Conservation (phyloP, 2,113 vertebrate species). For the Misgurnus mizolepis region DNA sequence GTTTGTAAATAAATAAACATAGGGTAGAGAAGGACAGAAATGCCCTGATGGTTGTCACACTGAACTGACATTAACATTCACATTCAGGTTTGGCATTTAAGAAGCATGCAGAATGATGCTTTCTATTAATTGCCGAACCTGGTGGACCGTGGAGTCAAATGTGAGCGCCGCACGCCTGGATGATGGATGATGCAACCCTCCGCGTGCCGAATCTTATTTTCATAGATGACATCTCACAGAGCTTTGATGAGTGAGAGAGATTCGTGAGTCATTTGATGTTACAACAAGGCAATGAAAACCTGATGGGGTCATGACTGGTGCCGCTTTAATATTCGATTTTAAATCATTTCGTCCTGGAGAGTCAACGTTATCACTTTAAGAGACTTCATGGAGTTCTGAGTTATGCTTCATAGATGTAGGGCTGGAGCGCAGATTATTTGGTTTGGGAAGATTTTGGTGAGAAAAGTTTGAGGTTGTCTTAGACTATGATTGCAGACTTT, state of each 20-base stretch:
- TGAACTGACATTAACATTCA: slow-evolving; percentile 21
- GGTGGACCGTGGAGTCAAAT: slow-evolving; percentile 30
- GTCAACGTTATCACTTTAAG: background rate
- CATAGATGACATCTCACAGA: background rate
- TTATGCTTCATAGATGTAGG: too few relatives aligned
- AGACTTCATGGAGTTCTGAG: background rate
- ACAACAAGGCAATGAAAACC: background rate
- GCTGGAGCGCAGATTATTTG: too few relatives aligned
- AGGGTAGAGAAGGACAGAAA: background rate
- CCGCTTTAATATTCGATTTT: background rate
- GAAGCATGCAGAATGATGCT: slow-evolving; percentile 15
- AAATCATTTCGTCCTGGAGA: background rate
- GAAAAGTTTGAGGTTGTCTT: too few relatives aligned
- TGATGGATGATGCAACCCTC: slow-evolving; percentile 25
- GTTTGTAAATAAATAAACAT: slow-evolving; percentile 8
- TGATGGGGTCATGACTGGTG: background rate
- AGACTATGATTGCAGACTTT: too few relatives aligned
- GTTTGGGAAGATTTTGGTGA: too few relatives aligned
- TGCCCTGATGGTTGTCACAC: background rate
- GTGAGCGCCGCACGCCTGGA: background rate
- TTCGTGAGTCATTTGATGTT: slow-evolving; percentile 21
- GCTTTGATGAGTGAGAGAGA: slow-evolving; percentile 12
- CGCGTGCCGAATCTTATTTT: background rate
- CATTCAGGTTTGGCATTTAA: slow-evolving; percentile 41
- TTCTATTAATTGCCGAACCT: slow-evolving; percentile 41